phyloP scores from a whole-genome alignment of 2,888 invertebrate species.

The Sacculina carcini region DNA sequence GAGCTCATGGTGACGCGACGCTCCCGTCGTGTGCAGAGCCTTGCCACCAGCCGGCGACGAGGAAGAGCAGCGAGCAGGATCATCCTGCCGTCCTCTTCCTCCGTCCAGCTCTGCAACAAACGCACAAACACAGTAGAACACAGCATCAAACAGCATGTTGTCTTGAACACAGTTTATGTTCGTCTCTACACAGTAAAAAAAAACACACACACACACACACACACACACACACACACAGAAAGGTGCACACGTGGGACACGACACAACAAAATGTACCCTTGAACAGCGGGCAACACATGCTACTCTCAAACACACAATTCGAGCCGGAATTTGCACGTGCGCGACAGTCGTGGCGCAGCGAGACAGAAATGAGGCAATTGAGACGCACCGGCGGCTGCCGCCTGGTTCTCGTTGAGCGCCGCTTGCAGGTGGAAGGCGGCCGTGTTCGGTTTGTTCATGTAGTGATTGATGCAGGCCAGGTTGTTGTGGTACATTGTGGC shows the following conservation, averaged over 20 bases:
- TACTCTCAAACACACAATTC: too few species aligned
- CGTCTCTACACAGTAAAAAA: too few species aligned
- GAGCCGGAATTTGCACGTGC: too few species aligned
- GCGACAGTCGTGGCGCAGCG: background rate
- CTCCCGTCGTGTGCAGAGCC: constrained; percentile 33
- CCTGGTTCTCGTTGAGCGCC: constrained; percentile 44
- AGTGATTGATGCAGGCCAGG: constrained; percentile 50
- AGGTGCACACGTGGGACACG: too few species aligned
- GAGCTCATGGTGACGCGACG: constrained; percentile 34
- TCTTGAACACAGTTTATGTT: too few species aligned
- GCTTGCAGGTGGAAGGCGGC: constrained; percentile 51
- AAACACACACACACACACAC: too few species aligned
- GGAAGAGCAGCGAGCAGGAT: constrained; percentile 14
- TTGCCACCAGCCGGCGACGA: constrained; percentile 22
- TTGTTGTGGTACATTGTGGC: constrained; percentile 47
- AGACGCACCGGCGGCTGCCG: background rate
- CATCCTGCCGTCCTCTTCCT: background rate
- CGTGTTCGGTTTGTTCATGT: constrained; percentile 50
- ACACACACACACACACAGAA: too few species aligned
- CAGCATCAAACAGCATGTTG: too few species aligned
- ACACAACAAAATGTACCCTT: too few species aligned
- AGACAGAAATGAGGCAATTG: background rate
- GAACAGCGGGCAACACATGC: too few species aligned
- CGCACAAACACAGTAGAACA: background rate
- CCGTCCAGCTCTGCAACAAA: background rate